Conservation (phyloP, 2,888 invertebrate genomes). For the Argyresthia albistria region DNA sequence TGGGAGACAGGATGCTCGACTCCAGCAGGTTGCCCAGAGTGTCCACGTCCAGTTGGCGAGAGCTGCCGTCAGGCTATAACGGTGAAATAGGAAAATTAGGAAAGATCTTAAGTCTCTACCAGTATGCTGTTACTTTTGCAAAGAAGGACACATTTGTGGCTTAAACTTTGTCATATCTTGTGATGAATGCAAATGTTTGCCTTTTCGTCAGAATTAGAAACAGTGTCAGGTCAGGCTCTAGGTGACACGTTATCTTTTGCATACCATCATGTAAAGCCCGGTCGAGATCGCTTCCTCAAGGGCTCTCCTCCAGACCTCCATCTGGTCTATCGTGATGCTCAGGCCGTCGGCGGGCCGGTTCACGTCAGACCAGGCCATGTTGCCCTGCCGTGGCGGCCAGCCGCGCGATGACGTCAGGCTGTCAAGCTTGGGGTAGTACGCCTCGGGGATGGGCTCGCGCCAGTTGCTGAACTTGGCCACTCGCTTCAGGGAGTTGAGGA, state of each 20-base stretch:
- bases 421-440: conserved; percentile 87
- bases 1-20: conserved; percentile 74
- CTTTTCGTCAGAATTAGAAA: too few relatives aligned
- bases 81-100: neutral
- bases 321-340: conserved; percentile 73
- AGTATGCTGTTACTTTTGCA: neutral
- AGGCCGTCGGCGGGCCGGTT: conserved; percentile 76
- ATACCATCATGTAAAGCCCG: conserved; percentile 38
- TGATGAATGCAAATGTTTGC: too few relatives aligned
- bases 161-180: too few relatives aligned
- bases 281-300: conserved; percentile 82
- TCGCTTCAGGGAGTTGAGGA: conserved; percentile 78
- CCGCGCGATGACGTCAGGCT: conserved; percentile 78
- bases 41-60: conserved; percentile 73
- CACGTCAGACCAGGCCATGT: conserved; percentile 74
- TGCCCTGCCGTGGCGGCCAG: conserved; percentile 79
- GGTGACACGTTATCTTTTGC: too few relatives aligned
- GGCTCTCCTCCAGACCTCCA: conserved; percentile 83
- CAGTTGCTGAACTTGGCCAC: conserved; percentile 77
- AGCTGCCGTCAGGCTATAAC: conserved; percentile 60
- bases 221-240: neutral
- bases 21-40: conserved; percentile 82
- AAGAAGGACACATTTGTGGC: neutral
- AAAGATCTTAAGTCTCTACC: neutral
- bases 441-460: conserved; percentile 80